phyloP scores from a whole-genome alignment of 2,888 invertebrate species.

The Geotrupes spiniger region DNA sequence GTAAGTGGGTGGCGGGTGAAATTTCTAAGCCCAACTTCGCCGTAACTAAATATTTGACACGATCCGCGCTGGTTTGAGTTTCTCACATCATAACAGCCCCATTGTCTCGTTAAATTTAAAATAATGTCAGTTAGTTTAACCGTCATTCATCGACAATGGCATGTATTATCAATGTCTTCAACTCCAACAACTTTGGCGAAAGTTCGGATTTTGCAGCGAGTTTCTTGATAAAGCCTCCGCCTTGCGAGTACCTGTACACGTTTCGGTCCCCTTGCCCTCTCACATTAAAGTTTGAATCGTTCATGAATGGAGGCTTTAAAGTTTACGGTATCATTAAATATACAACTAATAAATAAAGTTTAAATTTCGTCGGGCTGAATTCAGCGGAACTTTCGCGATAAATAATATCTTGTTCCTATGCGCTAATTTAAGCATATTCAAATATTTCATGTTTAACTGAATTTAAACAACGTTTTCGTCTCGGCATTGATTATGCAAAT shows the following conservation, averaged over 20 bases:
- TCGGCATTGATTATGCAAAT: no score
- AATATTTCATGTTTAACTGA: no score
- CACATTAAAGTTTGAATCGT: constrained; percentile 20
- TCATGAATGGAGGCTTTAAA: constrained; percentile 20
- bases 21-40: no score
- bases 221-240: constrained; percentile 23
- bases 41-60: no score
- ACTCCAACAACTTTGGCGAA: constrained; percentile 6
- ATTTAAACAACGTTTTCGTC: no score
- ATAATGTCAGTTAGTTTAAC: neutral
- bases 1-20: no score
- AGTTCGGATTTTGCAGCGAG: constrained; percentile 14
- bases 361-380: constrained; percentile 14
- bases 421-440: no score
- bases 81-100: neutral
- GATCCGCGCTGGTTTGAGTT: no score
- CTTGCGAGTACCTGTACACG: constrained; percentile 8
- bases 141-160: neutral
- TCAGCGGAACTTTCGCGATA: constrained; percentile 15
- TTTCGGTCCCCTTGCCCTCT: constrained; percentile 9
- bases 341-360: constrained; percentile 20
- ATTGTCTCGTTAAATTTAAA: constrained; percentile 3
- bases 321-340: constrained; percentile 19
- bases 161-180: constrained; percentile 4
- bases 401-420: constrained; percentile 12